phyloP scores from a whole-genome alignment of 2,797 vertebrate species.

The Fistularia commersonii region DNA sequence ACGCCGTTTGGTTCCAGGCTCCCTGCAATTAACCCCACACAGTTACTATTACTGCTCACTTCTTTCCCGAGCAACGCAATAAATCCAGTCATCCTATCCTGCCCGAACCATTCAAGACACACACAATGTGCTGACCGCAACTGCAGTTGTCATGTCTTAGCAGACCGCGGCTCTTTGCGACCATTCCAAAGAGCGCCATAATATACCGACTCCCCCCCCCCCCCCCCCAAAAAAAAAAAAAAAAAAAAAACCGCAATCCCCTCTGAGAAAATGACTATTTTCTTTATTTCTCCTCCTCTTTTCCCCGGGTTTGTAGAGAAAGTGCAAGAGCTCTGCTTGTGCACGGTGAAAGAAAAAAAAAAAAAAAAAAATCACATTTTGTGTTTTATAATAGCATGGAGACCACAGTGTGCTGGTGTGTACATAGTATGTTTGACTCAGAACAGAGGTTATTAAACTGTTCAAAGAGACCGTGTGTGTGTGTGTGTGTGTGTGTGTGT shows the following conservation, averaged over 20 bases:
- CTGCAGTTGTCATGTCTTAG: slow-evolving; percentile 51
- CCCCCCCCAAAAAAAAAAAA: too few species aligned
- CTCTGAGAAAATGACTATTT: slow-evolving; percentile 36
- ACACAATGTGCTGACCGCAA: slow-evolving; percentile 41
- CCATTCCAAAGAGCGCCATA: slow-evolving; percentile 37
- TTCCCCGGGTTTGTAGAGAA: background rate
- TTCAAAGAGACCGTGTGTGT: slow-evolving; percentile 6
- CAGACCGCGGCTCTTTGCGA: slow-evolving; percentile 46
- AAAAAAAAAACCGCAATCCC: slow-evolving; percentile 36
- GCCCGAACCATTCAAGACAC: slow-evolving; percentile 29
- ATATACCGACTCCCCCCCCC: slow-evolving; percentile 28
- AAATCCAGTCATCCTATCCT: slow-evolving; percentile 30
- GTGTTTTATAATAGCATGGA: slow-evolving; percentile 16
- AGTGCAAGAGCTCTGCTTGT: slow-evolving; percentile 5
- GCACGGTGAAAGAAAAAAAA: slow-evolving; percentile 9
- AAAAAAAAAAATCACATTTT: too few species aligned
- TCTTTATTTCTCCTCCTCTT: slow-evolving; percentile 12
- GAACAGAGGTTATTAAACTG: slow-evolving; percentile 9
- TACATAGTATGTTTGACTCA: slow-evolving; percentile 1
- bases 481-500: slow-evolving; percentile 14
- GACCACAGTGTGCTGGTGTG: slow-evolving; percentile 8
- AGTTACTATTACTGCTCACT: slow-evolving; percentile 15
- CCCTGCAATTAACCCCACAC: slow-evolving; percentile 12
- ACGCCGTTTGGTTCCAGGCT: slow-evolving; percentile 20
- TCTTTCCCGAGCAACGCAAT: slow-evolving; percentile 24